These are phyloP conservation scores for Eulemur macaco DNA, from an alignment of 2,113 vertebrate genomes.

Conservation along the genomic window DNA sequence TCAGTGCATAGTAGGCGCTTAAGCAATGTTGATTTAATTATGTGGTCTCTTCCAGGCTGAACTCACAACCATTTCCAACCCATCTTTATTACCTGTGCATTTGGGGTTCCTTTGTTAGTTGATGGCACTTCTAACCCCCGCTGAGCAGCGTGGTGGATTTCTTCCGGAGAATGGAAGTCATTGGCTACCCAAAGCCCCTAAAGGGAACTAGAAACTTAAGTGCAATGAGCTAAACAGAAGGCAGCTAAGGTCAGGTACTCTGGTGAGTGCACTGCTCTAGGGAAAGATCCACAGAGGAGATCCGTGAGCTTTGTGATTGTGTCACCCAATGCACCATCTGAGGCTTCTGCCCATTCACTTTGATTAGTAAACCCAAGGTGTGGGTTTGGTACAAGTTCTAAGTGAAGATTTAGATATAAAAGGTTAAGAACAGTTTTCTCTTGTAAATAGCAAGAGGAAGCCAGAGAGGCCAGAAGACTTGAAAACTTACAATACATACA, in stretches of 20 bases:
- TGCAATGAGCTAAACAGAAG: not conserved
- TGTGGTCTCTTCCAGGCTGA: not conserved
- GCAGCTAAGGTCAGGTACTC: not conserved
- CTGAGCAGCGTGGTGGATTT: not conserved
- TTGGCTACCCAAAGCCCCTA: not conserved
- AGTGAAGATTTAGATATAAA: not conserved
- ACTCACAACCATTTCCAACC: not conserved
- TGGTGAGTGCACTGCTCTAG: not conserved
- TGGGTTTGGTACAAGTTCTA: not conserved
- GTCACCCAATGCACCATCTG: not conserved
- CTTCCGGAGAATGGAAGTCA: not conserved
- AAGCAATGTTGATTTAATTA: not conserved
- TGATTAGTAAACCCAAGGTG: not conserved
- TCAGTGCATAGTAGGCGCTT: not conserved
- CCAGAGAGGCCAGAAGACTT: not conserved
- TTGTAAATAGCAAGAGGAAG: constrained; percentile 10
- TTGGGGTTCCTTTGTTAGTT: not conserved
- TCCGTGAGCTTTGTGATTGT: not conserved
- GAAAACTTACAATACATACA: constrained; percentile 26
- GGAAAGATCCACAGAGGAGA: not conserved
- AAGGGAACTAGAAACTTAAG: not conserved
- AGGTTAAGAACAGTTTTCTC: not conserved
- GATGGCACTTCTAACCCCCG: not conserved
- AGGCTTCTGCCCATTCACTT: not conserved
- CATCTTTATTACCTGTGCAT: not conserved